A percentile compares a stretch with the other conserved stretches of the same genome.
These are phyloP conservation scores for Oxyura jamaicensis DNA, from an alignment of 2,113 vertebrate genomes.

Conservation along the genomic window DNA sequence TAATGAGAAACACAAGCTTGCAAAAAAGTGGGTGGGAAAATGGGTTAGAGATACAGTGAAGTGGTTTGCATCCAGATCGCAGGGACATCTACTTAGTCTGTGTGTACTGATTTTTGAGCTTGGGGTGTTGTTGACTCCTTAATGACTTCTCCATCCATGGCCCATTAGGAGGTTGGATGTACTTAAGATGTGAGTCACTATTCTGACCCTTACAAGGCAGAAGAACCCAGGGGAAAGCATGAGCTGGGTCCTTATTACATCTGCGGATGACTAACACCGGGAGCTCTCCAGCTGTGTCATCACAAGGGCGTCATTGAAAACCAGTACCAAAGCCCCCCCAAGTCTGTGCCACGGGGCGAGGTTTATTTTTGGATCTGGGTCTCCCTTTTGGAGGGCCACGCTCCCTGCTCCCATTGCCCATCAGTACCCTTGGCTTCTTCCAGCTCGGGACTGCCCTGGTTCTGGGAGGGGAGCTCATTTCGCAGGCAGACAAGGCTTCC, in stretches of 20 bases:
- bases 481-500: conserved; percentile 54
- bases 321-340: not conserved
- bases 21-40: conserved; percentile 14
- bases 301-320: not conserved
- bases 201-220: not conserved
- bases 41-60: not conserved
- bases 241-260: not conserved
- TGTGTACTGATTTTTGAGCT: not conserved
- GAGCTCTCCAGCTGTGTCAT: not conserved
- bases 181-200: not conserved
- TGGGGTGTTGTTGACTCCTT: not conserved
- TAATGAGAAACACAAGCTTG: conserved; percentile 44
- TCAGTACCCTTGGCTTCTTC: not conserved
- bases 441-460: not conserved
- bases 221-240: not conserved
- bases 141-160: conserved; percentile 20
- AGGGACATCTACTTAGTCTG: conserved; percentile 8
- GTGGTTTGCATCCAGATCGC: not conserved
- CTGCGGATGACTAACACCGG: not conserved
- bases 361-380: not conserved
- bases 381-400: not conserved
- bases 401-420: not conserved
- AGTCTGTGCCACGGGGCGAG: not conserved
- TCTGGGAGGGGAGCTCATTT: conserved; percentile 35
- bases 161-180: not conserved